Base-by-base conservation (phyloP, 2,888 invertebrate genomes). In the Trichogramma evanescens region DNA sequence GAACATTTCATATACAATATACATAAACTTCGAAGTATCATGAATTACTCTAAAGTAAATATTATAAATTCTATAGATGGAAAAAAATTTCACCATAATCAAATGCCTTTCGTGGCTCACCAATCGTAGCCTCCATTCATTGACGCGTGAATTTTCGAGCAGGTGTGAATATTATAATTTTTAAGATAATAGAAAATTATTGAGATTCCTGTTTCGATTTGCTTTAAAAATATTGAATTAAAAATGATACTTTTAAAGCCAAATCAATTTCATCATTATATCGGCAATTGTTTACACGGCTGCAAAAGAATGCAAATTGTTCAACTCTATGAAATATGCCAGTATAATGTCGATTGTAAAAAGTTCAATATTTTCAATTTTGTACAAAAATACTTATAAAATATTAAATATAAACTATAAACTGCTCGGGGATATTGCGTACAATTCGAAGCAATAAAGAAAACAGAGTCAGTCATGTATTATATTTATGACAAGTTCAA, bases 401-500 rank as follows among this genome's bases (percentile, higher is more conserved):
- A 9, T 7, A 54, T 13, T 6, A 40, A 48, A 53, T 44, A 3
- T 50, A 41, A 40, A 39, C n/a, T 26, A 26, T 26, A 46, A 6
- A 39, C 42, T 62, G 62, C 55, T 62, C 55, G 62, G 58, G 53
- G 53, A 58, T 62, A 49, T 48, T 53, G 42, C 43, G 39, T 53
- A 43, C 39, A 46, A 46, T 10, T 38, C 48, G 49, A 56, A 40
- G 40, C 44, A 49, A 56, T 9, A 54, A 61, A 62, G 62, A 62
- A 62, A 62, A 62, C 58, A 62, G 62, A 62, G 62, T 62, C 51
- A 52, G 45, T 26, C 38, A 50, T 9, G 13, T 45, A 42, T 50
- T 39, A n/a, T 48, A 26, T 26, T 26, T 26, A 26, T 26, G 26
- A 26, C 26, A 26, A 26, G 26, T 26, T 26, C 26, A 26, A 26